Evolutionary conservation across 2,113 vertebrate genomes (phyloP), one percentile per base, ranked within the genome.

Genomic region (Grammomys surdaster): DNA sequence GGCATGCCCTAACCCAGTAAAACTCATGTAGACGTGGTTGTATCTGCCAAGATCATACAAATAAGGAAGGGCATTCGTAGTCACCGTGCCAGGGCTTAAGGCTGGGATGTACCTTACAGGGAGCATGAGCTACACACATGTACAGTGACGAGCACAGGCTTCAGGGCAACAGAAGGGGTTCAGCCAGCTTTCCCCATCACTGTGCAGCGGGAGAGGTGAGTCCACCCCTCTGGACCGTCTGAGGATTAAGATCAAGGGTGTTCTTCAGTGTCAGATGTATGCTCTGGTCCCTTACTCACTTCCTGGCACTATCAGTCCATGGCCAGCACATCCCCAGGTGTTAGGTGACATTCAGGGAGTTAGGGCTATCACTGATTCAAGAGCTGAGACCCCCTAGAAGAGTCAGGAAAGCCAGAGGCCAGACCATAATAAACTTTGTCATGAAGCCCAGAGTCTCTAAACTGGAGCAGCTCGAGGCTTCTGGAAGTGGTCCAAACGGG

Each of bases 51-150:
- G 69, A 54, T 10, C 11, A n/a, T 7, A 0, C 89, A 76, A 60
- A 51, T 70, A 14, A 88, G 43, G 20, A 13, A 90, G 43, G 17
- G 14, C 63, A 2, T 40, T 40, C 40, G 26, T 43, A 24, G 14
- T 40, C 80, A 40, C 48, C 46, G 60, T n/a, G 13, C 48, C 51
- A 51, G 54, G 14, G 0, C 22, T 63, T 5, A 36, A 70, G 67
- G 33, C 82, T n/a, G 46, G 1, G 17, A 6, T 36, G 5, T 5
- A 13, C 7, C 54, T 43, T 28, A 4, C 1, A 12, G 60, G 56
- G 67, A 48, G 19, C 63, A 33, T 22, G 33, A 1, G 2, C 3
- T 8, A 22, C 7, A 6, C 5, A 19, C 2, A 26, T 16, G 10
- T 76, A 26, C 19, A 4, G 19, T 20, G 86, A 48, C 12, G 22